These are phyloP conservation scores for Myiagra hebetior DNA, from an alignment of 2,113 vertebrate genomes.

Conservation along the genomic window DNA sequence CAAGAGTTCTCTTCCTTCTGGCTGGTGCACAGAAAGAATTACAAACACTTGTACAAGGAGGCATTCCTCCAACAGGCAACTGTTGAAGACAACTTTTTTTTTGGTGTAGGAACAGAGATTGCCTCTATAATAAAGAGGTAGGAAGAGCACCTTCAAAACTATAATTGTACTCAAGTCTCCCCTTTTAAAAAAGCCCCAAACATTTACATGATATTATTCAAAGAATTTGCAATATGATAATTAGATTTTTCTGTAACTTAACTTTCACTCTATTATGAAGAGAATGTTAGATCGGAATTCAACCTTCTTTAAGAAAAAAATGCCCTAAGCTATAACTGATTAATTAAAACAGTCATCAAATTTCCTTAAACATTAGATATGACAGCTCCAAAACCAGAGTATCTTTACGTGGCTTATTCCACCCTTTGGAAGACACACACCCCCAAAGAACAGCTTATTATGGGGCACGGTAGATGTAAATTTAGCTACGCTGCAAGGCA, in stretches of 20 bases:
- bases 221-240: not conserved
- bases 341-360: not conserved
- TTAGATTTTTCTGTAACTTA: not conserved
- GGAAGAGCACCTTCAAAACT: not conserved
- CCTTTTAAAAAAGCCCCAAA: not conserved
- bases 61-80: not conserved
- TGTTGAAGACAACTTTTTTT: not conserved
- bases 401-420: not conserved
- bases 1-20: not conserved
- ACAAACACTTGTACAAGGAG: not conserved
- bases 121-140: not conserved
- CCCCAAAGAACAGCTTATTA: not conserved
- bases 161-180: not conserved
- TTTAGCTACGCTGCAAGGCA: not conserved
- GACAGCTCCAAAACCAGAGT: not conserved
- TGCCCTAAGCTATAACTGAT: not conserved
- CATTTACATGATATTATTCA: not conserved
- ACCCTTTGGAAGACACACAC: not conserved
- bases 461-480: not conserved
- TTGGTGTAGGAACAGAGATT: not conserved
- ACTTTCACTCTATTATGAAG: not conserved
- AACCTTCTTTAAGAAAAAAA: not conserved
- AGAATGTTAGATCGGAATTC: not conserved
- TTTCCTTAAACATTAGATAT: not conserved
- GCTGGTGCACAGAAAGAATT: not conserved